Evolutionary conservation across 23 tunicate species (phyloP).

Genomic region (Styela plicata): DNA sequence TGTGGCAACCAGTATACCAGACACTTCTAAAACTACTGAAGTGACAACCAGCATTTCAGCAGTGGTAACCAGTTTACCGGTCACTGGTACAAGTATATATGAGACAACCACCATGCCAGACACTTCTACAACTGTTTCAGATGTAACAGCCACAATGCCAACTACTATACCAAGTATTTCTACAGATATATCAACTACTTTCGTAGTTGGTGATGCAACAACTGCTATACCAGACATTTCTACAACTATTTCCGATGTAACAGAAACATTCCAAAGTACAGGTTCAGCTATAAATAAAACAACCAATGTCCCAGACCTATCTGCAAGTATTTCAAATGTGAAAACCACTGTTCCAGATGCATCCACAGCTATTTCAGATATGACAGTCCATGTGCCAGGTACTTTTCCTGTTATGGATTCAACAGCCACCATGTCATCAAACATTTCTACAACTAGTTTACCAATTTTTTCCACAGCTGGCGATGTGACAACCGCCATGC

Average conservation of each 20-base stretch:
- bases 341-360: no score
- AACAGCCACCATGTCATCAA: background rate
- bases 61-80: conserved; percentile 1
- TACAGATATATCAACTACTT: background rate
- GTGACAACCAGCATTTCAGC: background rate
- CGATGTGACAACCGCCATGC: no score
- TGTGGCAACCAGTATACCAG: no score
- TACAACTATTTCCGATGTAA: no score
- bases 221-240: no score
- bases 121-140: background rate
- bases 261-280: no score
- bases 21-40: no score
- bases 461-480: background rate
- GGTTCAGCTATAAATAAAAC: no score
- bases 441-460: background rate
- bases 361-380: no score
- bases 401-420: background rate
- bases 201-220: no score
- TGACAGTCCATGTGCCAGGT: background rate
- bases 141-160: background rate
- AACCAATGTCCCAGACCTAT: no score
- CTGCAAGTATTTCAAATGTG: no score
- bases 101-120: background rate
- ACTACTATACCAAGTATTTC: background rate
- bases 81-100: background rate